A percentile compares a stretch with the other conserved stretches of the same genome.
phyloP scores from a whole-genome alignment of 2,113 vertebrate species.

The Sylvia atricapilla region DNA sequence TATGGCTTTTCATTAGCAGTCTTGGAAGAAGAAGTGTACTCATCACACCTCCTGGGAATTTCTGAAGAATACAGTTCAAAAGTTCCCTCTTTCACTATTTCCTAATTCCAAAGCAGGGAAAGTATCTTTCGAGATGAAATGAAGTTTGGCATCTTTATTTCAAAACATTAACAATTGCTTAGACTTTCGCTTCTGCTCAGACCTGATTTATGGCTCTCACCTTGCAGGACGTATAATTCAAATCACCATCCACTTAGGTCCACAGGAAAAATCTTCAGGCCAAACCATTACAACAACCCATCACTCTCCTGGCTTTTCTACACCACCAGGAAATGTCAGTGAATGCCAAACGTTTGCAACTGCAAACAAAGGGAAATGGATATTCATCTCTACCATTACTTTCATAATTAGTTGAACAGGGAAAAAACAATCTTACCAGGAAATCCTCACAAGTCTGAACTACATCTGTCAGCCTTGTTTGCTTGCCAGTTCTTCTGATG shows the following conservation, averaged over 20 bases:
- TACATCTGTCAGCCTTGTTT: constrained; percentile 24
- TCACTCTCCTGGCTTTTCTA: background rate
- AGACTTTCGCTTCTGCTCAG: background rate
- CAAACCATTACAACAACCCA: background rate
- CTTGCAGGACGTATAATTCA: background rate
- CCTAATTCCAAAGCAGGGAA: background rate
- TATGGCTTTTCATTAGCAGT: background rate
- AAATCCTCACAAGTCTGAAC: constrained; percentile 52
- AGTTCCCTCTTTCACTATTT: background rate
- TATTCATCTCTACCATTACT: background rate
- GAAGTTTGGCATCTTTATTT: background rate
- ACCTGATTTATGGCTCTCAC: background rate
- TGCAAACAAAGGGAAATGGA: constrained; percentile 36
- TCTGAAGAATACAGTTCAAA: constrained; percentile 1
- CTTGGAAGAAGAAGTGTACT: background rate
- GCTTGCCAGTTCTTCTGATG: constrained; percentile 51
- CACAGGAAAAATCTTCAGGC: background rate
- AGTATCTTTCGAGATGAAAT: background rate
- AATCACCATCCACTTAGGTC: background rate
- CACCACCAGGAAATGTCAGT: background rate
- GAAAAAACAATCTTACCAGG: constrained; percentile 56
- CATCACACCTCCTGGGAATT: background rate
- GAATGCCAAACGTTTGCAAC: background rate
- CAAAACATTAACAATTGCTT: background rate
- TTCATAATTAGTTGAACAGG: background rate